phyloP scores from a whole-genome alignment of 2,888 invertebrate genomes.

The Habrosyne pyritoides region DNA sequence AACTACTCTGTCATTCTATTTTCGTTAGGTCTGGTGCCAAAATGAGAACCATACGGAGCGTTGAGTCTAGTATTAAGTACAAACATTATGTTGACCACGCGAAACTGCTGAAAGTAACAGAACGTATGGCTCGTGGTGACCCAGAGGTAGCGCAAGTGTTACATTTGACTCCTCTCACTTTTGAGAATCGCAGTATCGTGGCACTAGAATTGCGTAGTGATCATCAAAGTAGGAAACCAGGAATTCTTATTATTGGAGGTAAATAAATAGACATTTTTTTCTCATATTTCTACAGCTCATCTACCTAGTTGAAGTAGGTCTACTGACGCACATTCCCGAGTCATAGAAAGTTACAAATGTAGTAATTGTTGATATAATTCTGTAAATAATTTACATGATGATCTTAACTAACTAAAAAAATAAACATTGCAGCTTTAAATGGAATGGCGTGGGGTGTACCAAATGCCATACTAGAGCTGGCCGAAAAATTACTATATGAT shows the following conservation, averaged over 20 bases:
- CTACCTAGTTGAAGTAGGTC: no score
- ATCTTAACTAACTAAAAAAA: no score
- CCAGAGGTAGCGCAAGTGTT: constrained; percentile 54
- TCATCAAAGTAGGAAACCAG: constrained; percentile 63
- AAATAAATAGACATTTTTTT: no score
- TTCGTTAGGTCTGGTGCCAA: constrained; percentile 67
- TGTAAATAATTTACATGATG: no score
- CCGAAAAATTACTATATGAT: constrained; percentile 66
- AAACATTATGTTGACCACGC: constrained; percentile 50
- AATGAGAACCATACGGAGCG: constrained; percentile 54
- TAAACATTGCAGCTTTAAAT: constrained; percentile 55
- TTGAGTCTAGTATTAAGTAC: constrained; percentile 36
- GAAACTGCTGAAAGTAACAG: constrained; percentile 32
- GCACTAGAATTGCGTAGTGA: constrained; percentile 73
- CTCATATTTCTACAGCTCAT: no score
- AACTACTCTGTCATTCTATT: background rate
- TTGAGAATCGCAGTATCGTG: constrained; percentile 58
- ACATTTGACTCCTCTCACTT: constrained; percentile 50
- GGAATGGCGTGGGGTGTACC: constrained; percentile 75
- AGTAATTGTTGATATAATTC: no score
- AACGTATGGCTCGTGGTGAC: constrained; percentile 46
- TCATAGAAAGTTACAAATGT: no score
- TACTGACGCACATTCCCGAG: no score
- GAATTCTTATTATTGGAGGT: constrained; percentile 73
- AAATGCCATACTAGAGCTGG: constrained; percentile 67